phyloP scores from a whole-genome alignment of 2,113 vertebrate species.

The Mormoops blainvillei region DNA sequence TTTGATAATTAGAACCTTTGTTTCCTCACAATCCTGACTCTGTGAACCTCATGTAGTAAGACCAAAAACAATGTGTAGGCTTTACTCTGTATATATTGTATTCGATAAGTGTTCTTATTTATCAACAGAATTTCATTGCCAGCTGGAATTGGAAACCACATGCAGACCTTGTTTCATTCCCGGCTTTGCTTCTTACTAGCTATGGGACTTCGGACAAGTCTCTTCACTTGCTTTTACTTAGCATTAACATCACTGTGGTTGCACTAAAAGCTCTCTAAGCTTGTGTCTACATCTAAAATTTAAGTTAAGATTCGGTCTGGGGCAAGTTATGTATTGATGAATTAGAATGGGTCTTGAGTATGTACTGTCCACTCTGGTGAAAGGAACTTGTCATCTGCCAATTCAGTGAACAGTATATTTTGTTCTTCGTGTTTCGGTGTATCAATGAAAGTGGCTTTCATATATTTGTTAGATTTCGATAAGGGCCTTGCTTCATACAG shows the following conservation, averaged over 20 bases:
- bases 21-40: neutral
- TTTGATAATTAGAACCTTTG: neutral
- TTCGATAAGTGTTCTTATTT: neutral
- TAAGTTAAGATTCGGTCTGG: neutral
- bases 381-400: neutral
- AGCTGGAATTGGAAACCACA: neutral
- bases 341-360: neutral
- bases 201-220: neutral
- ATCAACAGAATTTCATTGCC: neutral
- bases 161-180: neutral
- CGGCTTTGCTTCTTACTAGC: neutral
- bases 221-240: neutral
- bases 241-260: neutral
- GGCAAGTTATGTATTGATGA: neutral
- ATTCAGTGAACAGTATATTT: neutral
- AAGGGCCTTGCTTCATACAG: neutral
- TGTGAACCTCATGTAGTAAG: neutral
- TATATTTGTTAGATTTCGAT: neutral
- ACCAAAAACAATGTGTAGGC: neutral
- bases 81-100: neutral
- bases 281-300: neutral
- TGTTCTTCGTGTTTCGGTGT: neutral
- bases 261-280: neutral
- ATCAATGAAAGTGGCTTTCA: neutral
- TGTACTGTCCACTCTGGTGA: neutral